Evolutionary conservation across 2,888 invertebrate species (phyloP).

Genomic region (Cheilosia variabilis): DNA sequence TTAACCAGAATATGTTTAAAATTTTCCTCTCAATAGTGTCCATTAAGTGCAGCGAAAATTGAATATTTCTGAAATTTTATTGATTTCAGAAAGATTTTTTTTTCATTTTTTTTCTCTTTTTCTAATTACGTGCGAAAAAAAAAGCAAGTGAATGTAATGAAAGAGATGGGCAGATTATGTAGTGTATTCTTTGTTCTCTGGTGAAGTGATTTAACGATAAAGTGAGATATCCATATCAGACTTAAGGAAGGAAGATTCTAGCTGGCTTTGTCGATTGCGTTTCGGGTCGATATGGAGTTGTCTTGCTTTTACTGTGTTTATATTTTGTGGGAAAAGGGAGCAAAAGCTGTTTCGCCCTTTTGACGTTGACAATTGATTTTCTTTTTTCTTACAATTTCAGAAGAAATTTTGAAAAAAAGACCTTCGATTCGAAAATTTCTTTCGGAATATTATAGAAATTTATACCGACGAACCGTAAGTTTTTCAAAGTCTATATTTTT

Average conservation of each 20-base stretch:
- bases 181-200: slow-evolving; percentile 62
- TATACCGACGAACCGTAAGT: slow-evolving; percentile 41
- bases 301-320: slow-evolving; percentile 52
- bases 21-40: slow-evolving; percentile 9
- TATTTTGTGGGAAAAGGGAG: slow-evolving; percentile 45
- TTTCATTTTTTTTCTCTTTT: slow-evolving; percentile 45
- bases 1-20: slow-evolving; percentile 22
- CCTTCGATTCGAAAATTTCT: not conserved
- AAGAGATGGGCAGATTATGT: slow-evolving; percentile 34
- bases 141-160: slow-evolving; percentile 65
- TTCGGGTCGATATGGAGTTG: slow-evolving; percentile 1
- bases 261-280: not conserved
- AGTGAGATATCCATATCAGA: slow-evolving; percentile 10
- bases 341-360: slow-evolving; percentile 41
- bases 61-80: slow-evolving; percentile 62
- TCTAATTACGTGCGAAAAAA: slow-evolving; percentile 60
- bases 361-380: slow-evolving; percentile 54
- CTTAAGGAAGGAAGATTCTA: not conserved
- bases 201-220: slow-evolving; percentile 31
- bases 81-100: slow-evolving; percentile 67
- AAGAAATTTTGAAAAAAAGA: not conserved
- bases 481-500: not conserved
- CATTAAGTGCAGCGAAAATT: slow-evolving; percentile 45
- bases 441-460: slow-evolving; percentile 10
- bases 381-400: slow-evolving; percentile 44